phyloP scores from a whole-genome alignment of 1,140 invertebrate genomes.

The Liolophura sinensis region DNA sequence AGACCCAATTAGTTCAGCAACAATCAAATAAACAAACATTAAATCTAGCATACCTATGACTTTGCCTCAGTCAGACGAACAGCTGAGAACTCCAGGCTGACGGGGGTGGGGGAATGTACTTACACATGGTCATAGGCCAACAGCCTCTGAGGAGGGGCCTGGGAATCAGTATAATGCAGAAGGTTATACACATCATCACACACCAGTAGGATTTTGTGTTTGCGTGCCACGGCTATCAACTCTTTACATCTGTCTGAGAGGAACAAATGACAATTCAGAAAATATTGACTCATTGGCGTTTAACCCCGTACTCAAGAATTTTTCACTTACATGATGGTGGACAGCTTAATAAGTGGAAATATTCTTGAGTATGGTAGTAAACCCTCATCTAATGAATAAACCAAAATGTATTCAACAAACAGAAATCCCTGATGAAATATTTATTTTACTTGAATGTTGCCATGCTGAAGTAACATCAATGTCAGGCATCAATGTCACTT shows the following conservation, averaged over 20 bases:
- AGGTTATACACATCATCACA: constrained; percentile 74
- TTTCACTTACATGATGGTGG: not conserved
- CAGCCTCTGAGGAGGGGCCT: constrained; percentile 61
- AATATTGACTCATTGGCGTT: not conserved
- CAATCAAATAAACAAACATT: constrained; percentile 11
- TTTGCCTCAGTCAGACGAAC: constrained; percentile 2
- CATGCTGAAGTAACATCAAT: no score
- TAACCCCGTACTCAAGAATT: not conserved
- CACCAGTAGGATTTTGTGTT: constrained; percentile 64
- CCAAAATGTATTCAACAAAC: no score
- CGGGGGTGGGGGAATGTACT: no score
- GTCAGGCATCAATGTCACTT: no score
- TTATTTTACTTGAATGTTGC: no score
- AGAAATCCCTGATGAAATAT: no score
- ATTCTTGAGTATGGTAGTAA: no score
- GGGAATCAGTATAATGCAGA: constrained; percentile 62
- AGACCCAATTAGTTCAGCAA: not conserved
- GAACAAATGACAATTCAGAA: not conserved
- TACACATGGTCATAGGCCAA: constrained; percentile 63
- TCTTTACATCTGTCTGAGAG: constrained; percentile 59
- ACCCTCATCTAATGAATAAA: no score
- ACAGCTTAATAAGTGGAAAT: no score
- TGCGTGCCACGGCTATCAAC: constrained; percentile 64
- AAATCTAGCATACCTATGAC: not conserved
- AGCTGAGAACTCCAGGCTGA: no score